These are phyloP conservation scores for Ceratosolen solmsi DNA, from an alignment of 1,140 invertebrate genomes.

Conservation along the genomic window DNA sequence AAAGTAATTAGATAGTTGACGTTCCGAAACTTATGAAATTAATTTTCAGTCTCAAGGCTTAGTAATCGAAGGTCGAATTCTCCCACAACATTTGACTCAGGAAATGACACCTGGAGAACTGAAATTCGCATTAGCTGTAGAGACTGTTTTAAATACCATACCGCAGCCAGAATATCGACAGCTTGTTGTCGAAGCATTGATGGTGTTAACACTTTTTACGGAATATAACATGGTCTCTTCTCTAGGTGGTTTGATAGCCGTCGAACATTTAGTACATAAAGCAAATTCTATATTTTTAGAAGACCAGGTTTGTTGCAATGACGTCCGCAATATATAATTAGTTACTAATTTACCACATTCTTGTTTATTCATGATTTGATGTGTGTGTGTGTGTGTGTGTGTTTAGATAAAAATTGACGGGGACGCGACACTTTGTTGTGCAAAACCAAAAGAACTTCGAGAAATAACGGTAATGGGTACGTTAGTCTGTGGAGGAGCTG, in stretches of 20 bases:
- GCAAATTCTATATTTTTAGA: conserved; percentile 96
- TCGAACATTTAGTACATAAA: conserved; percentile 94
- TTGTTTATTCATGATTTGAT: too few species aligned
- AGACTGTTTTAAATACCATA: conserved; percentile 97
- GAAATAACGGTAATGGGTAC: conserved; percentile 78
- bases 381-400: too few species aligned
- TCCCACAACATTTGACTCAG: conserved; percentile 92
- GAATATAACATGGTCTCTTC: conserved; percentile 87
- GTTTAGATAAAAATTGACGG: conserved; percentile 86
- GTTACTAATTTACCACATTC: neutral
- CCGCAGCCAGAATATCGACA: conserved; percentile 99
- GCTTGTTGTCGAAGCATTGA: conserved; percentile 96
- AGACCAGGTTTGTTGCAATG: conserved; percentile 85
- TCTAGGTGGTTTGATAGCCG: conserved; percentile 88
- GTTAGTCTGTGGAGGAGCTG: conserved; percentile 90
- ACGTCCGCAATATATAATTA: neutral
- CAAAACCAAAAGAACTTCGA: conserved; percentile 79
- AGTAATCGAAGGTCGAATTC: conserved; percentile 89
- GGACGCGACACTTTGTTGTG: conserved; percentile 93
- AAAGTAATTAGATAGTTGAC: too few species aligned
- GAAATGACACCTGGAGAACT: conserved; percentile 99
- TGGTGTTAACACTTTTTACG: conserved; percentile 93
- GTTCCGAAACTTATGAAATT: too few species aligned
- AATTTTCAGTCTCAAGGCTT: conserved; percentile 87
- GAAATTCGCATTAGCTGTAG: conserved; percentile 98